phyloP scores from a whole-genome alignment of 2,888 invertebrate genomes.

The Digitonthophagus gazella region DNA sequence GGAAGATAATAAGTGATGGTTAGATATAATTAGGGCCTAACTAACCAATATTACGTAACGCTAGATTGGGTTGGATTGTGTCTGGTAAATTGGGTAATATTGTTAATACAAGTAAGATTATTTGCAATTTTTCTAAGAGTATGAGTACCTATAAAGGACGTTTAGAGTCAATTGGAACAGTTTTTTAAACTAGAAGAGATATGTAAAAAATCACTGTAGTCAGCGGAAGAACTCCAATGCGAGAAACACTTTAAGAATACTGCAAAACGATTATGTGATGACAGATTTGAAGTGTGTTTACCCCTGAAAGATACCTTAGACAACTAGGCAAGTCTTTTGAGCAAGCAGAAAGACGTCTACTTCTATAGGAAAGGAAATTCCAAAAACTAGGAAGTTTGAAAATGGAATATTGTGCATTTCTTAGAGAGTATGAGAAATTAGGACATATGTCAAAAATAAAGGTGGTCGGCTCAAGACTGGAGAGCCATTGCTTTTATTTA shows the following conservation, averaged over 20 bases:
- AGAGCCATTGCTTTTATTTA: conserved; percentile 16
- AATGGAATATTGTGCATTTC: conserved; percentile 20
- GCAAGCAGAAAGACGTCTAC: neutral
- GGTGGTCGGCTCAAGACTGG: neutral
- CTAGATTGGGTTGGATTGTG: too few relatives aligned
- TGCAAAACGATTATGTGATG: conserved; percentile 2
- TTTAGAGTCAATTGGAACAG: neutral
- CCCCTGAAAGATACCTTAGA: too few relatives aligned
- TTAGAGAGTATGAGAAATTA: conserved; percentile 21
- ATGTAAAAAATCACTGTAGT: neutral
- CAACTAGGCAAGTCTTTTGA: neutral
- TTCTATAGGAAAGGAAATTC: conserved; percentile 18
- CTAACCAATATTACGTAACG: too few relatives aligned
- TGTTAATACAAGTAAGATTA: too few relatives aligned
- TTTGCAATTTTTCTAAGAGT: too few relatives aligned
- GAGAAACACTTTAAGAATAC: conserved; percentile 13
- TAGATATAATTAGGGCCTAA: too few relatives aligned
- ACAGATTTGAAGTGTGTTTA: conserved; percentile 27
- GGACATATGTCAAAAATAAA: conserved; percentile 26
- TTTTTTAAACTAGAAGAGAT: conserved; percentile 11
- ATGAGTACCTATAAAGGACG: too few relatives aligned
- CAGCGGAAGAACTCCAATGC: conserved; percentile 6
- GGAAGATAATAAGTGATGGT: too few relatives aligned
- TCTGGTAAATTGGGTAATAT: too few relatives aligned
- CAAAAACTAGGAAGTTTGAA: conserved; percentile 17